These are phyloP conservation scores for Catocala nupta DNA, from an alignment of 2,888 invertebrate genomes.

Conservation along the genomic window DNA sequence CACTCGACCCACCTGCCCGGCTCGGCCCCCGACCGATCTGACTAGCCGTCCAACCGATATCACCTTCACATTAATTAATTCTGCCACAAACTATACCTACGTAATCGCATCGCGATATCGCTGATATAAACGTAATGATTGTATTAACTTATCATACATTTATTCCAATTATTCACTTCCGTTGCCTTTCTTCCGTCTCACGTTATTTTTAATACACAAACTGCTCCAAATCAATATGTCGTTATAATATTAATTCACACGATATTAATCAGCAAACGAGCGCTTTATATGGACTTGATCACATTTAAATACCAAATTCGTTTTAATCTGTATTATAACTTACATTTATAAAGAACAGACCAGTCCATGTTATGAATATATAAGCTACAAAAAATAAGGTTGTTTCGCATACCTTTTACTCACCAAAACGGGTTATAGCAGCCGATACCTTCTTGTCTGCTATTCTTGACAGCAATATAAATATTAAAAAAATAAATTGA, in stretches of 20 bases:
- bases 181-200: constrained; percentile 22
- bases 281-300: constrained; percentile 23
- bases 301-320: constrained; percentile 43
- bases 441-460: constrained; percentile 64
- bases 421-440: constrained; percentile 68
- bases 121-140: constrained; percentile 22
- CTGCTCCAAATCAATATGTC: constrained; percentile 24
- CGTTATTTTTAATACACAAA: constrained; percentile 15
- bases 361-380: constrained; percentile 47
- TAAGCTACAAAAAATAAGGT: constrained; percentile 61
- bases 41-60: constrained; percentile 28
- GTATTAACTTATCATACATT: constrained; percentile 4
- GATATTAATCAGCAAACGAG: constrained; percentile 28
- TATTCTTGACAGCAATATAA: constrained; percentile 71
- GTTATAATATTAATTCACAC: constrained; percentile 31
- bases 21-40: constrained; percentile 37
- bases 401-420: constrained; percentile 72
- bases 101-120: constrained; percentile 24
- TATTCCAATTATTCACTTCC: constrained; percentile 14
- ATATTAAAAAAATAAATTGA: constrained; percentile 72
- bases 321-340: constrained; percentile 27
- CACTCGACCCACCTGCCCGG: constrained; percentile 51
- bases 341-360: constrained; percentile 42
- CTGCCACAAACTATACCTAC: constrained; percentile 25
- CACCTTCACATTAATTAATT: constrained; percentile 37